Evolutionary conservation across 2,797 vertebrate genomes (phyloP), one percentile per base, ranked within the genome.

Genomic region (Epinephelus coioides): DNA sequence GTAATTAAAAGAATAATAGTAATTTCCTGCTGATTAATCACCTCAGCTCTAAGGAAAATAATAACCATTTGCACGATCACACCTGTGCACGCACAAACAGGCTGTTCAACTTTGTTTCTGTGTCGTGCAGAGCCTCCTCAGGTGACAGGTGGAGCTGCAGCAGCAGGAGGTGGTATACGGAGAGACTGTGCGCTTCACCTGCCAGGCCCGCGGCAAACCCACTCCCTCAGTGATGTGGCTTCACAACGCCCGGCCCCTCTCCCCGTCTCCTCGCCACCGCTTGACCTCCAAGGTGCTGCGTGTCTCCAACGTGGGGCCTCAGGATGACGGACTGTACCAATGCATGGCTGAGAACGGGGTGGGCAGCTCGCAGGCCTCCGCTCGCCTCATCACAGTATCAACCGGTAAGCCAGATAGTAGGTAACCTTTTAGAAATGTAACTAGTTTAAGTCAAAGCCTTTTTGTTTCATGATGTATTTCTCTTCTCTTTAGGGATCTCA

Each of bases 291-390:
- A 92, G 3, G 79, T 87, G 0, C 94, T 99, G 77, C 95, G 96
- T 0, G 93, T 99, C 76, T 86, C 93, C 73, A 96, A 95, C 0
- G 96, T 98, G 71, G 97, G 97, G 62, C 96, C 97, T 0, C 97
- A 98, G 90, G 98, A 99, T 0, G 96, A 98, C 0, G 98, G 98
- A 0, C 95, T 99, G 69, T 99, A 99, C 94, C 98, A 99, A 89
- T 99, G 98, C 93, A 96, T 99, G 97, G 98, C 97, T 0, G 98
- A 99, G 90, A 99, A 99, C 0, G 97, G 96, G 23, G 97, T 98
- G 0, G 98, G 98, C 38, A 98, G 98, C 0, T 96, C 98, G 0
- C 98, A 99, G 61, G 97, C 97, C 1, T 96, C 98, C 6, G 93
- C 96, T 54, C 96, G 96, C 27, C 96, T 99, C 63, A 94, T 96